Percentiles rank a stretch among this genome's conserved stretches.
These are phyloP conservation scores for Andrena dorsata DNA, from an alignment of 2,888 invertebrate genomes.

Conservation along the genomic window DNA sequence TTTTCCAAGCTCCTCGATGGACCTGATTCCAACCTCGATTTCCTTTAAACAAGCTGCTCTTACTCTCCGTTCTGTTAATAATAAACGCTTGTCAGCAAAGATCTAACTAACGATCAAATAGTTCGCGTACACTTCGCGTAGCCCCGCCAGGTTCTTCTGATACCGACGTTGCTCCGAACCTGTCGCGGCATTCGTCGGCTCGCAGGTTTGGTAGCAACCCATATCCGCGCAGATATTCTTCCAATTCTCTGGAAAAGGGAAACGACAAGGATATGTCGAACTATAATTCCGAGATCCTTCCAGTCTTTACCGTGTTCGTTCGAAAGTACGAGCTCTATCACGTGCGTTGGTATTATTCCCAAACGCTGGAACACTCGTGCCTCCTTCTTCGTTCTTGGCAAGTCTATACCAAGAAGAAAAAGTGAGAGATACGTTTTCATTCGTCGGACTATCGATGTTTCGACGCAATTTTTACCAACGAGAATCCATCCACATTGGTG, in stretches of 20 bases:
- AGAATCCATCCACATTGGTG: constrained; percentile 83
- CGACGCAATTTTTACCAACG: constrained; percentile 75
- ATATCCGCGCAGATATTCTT: constrained; percentile 20
- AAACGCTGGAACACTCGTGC: constrained; percentile 84
- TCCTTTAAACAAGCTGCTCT: constrained; percentile 75
- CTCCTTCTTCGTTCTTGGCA: constrained; percentile 85
- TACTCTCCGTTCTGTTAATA: no score
- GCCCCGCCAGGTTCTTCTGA: constrained; percentile 79
- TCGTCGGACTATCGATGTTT: background rate
- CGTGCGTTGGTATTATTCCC: constrained; percentile 86
- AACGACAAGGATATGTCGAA: no score
- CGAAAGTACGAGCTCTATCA: constrained; percentile 84
- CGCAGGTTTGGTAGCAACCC: background rate
- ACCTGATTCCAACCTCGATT: constrained; percentile 80
- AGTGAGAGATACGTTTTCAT: background rate
- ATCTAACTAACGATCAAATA: constrained; percentile 77
- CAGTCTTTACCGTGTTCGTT: constrained; percentile 39
- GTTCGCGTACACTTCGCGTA: constrained; percentile 83
- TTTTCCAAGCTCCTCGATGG: constrained; percentile 82
- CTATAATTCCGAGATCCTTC: background rate
- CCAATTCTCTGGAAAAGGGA: constrained; percentile 22
- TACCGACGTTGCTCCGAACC: constrained; percentile 34
- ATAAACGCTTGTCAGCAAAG: no score
- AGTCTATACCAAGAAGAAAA: constrained; percentile 76
- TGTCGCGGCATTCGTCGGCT: background rate